Percentiles rank a stretch among this genome's conserved stretches.
Conservation (phyloP, 2,888 invertebrate genomes). For the Fragum whitleyi region DNA sequence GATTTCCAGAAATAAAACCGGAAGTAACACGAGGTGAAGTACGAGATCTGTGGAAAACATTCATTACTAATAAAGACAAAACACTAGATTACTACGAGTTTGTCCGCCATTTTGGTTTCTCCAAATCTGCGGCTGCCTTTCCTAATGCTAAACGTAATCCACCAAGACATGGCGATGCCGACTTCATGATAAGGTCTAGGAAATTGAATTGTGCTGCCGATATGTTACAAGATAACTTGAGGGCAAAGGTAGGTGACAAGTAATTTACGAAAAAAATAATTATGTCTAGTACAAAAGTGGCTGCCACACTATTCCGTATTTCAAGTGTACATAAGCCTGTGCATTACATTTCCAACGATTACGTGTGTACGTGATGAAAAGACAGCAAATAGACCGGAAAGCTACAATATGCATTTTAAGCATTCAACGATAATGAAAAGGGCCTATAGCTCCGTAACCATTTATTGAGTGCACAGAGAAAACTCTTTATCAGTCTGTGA, state of each 20-base stretch:
- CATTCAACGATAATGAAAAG: too few species aligned
- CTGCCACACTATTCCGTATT: too few species aligned
- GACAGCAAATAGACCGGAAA: too few species aligned
- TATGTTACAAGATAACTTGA: slow-evolving; percentile 83
- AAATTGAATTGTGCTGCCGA: slow-evolving; percentile 84
- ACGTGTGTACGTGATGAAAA: too few species aligned
- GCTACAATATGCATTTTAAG: too few species aligned
- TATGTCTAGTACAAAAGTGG: too few species aligned
- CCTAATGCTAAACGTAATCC: slow-evolving; percentile 84
- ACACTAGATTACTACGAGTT: slow-evolving; percentile 84
- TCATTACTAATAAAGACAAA: slow-evolving; percentile 84
- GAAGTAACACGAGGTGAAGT: slow-evolving; percentile 84
- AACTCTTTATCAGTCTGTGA: too few species aligned
- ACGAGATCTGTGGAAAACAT: slow-evolving; percentile 83
- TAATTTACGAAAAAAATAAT: too few species aligned
- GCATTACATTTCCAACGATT: too few species aligned
- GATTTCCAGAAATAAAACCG: slow-evolving; percentile 79
- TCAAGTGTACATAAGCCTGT: too few species aligned
- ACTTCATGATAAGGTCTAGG: slow-evolving; percentile 83
- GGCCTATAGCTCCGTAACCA: too few species aligned
- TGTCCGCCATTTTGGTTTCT: slow-evolving; percentile 84
- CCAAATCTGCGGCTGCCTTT: slow-evolving; percentile 82
- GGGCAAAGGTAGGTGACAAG: slow-evolving; percentile 80
- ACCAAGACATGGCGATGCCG: slow-evolving; percentile 83
- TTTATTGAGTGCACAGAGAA: too few species aligned